These are phyloP conservation scores for Nomada lathburiana DNA, from an alignment of 2,888 invertebrate species.

Conservation along the genomic window DNA sequence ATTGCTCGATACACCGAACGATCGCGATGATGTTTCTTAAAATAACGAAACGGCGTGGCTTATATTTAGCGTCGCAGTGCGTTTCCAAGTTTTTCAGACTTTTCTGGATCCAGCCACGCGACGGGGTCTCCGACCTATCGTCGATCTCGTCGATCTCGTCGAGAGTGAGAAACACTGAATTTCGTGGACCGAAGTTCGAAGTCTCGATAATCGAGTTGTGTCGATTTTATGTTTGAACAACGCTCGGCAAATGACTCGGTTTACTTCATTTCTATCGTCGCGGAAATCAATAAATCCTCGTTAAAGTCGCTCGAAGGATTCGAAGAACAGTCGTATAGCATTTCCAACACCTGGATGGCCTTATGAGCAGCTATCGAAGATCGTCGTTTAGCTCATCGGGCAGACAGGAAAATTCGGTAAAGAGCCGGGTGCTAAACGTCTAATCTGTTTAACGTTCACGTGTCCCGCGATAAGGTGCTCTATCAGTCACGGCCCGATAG, in stretches of 20 bases:
- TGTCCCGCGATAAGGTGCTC: slow-evolving; percentile 23
- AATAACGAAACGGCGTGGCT: slow-evolving; percentile 29
- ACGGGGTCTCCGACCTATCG: not conserved
- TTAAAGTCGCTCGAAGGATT: not conserved
- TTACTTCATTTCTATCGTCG: not conserved
- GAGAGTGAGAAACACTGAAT: no score
- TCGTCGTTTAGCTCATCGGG: not conserved
- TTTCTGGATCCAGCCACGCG: slow-evolving; percentile 16
- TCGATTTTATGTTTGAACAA: not conserved
- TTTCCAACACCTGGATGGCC: no score
- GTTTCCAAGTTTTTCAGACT: slow-evolving; percentile 16
- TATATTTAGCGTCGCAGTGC: slow-evolving; percentile 22
- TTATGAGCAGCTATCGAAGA: no score
- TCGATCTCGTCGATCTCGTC: not conserved
- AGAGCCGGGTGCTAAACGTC: not conserved
- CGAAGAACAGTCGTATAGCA: not conserved
- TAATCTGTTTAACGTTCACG: slow-evolving; percentile 34
- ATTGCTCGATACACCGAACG: slow-evolving; percentile 33
- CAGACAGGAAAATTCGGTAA: not conserved
- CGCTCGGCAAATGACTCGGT: no score
- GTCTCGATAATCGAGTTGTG: no score
- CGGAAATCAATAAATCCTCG: slow-evolving; percentile 8
- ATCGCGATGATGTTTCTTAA: slow-evolving; percentile 34
- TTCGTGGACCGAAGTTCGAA: no score
- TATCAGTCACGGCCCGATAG: slow-evolving; percentile 34